A percentile compares a stretch with the other conserved stretches of the same genome.
Conservation (phyloP, 2,888 invertebrate species). For the Eilema griseolum region DNA sequence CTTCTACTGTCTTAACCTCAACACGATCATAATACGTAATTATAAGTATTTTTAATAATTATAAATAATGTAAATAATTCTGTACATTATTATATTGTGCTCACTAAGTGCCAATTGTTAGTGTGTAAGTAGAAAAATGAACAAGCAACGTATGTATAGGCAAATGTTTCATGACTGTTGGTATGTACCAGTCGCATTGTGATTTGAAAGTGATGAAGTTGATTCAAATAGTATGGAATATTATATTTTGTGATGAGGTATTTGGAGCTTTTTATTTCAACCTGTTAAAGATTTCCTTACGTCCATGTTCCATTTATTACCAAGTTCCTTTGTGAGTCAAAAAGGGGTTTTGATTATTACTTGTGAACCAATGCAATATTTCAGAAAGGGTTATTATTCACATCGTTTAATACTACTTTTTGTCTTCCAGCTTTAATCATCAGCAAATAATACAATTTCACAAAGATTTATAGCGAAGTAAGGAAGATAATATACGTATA, state of each 20-base stretch:
- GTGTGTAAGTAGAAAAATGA: slow-evolving; percentile 71
- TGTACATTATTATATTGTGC: slow-evolving; percentile 73
- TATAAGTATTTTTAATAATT: slow-evolving; percentile 42
- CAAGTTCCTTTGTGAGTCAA: too few species aligned
- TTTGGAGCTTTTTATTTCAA: slow-evolving; percentile 31
- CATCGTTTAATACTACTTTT: too few species aligned
- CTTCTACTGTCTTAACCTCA: background rate
- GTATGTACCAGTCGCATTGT: slow-evolving; percentile 59
- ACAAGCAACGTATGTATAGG: slow-evolving; percentile 32
- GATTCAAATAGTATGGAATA: slow-evolving; percentile 60
- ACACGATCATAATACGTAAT: slow-evolving; percentile 43
- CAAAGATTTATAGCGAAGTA: too few species aligned
- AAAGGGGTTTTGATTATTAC: too few species aligned
- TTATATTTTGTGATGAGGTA: slow-evolving; percentile 70
- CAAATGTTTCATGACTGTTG: slow-evolving; percentile 56
- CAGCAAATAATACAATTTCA: too few species aligned
- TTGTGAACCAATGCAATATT: too few species aligned
- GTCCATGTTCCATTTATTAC: background rate
- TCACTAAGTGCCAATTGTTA: slow-evolving; percentile 83
- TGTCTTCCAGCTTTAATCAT: too few species aligned
- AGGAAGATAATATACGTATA: too few species aligned
- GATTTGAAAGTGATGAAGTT: slow-evolving; percentile 73
- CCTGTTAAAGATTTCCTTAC: background rate
- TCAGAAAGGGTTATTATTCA: too few species aligned
- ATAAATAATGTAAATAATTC: slow-evolving; percentile 51